Conservation (phyloP, 2,113 vertebrate genomes). For the Holacanthus passer region DNA sequence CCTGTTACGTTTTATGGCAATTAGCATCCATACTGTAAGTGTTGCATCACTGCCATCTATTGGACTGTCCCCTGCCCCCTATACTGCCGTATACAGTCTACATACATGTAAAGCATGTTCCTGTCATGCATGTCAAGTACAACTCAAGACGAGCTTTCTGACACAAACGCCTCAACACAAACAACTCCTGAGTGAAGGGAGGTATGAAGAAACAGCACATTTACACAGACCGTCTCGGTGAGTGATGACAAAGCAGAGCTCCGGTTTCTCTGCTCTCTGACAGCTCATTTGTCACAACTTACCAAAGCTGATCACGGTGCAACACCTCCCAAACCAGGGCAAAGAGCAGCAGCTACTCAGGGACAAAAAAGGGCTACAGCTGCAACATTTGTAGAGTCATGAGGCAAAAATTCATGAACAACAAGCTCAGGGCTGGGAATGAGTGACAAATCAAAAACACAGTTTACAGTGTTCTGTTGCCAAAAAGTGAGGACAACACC, state of each 20-base stretch:
- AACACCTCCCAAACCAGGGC: neutral
- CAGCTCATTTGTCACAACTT: slow-evolving; percentile 36
- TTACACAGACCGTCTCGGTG: neutral
- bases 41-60: too few species aligned
- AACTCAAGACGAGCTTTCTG: neutral
- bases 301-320: neutral
- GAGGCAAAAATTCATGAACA: neutral
- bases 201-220: slow-evolving; percentile 17
- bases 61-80: too few species aligned
- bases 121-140: neutral
- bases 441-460: slow-evolving; percentile 7
- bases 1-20: too few species aligned
- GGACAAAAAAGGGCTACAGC: neutral
- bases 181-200: neutral
- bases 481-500: neutral
- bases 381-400: slow-evolving; percentile 2
- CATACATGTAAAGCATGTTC: neutral
- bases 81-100: neutral
- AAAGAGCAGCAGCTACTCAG: slow-evolving; percentile 4
- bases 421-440: neutral
- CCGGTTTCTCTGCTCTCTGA: neutral
- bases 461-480: neutral
- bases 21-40: too few species aligned
- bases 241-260: neutral
- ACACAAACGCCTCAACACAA: neutral